phyloP scores from a whole-genome alignment of 2,888 invertebrate genomes.

The Alcis repandata region DNA sequence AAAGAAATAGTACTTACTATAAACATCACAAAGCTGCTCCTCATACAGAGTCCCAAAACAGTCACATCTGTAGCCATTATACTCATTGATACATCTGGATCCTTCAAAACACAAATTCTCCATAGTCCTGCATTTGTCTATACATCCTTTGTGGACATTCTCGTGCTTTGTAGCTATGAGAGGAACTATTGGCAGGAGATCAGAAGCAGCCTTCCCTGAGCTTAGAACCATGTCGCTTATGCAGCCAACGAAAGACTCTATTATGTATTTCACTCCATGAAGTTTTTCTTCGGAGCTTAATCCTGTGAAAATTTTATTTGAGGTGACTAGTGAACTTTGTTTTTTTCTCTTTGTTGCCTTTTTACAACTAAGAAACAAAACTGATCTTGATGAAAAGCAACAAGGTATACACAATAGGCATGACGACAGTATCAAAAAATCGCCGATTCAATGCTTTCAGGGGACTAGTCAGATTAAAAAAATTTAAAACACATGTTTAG shows the following conservation, averaged over 20 bases:
- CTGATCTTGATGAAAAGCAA: background rate
- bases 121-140: slow-evolving; percentile 92
- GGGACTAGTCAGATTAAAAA: no score
- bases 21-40: slow-evolving; percentile 96
- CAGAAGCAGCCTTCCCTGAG: slow-evolving; percentile 94
- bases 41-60: slow-evolving; percentile 97
- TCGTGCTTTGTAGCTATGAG: slow-evolving; percentile 95
- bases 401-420: background rate
- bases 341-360: background rate
- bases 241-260: slow-evolving; percentile 97
- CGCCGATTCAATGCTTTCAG: no score
- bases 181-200: slow-evolving; percentile 92
- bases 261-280: slow-evolving; percentile 96
- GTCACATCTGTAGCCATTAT: slow-evolving; percentile 95
- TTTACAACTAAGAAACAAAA: background rate
- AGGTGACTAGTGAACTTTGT: background rate
- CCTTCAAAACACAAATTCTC: slow-evolving; percentile 95
- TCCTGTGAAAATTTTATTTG: slow-evolving; percentile 86
- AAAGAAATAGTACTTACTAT: slow-evolving; percentile 89
- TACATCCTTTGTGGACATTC: slow-evolving; percentile 96
- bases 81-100: slow-evolving; percentile 96
- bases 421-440: no score
- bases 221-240: slow-evolving; percentile 95
- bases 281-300: slow-evolving; percentile 95
- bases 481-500: no score